Evolutionary conservation across 2,888 invertebrate species (phyloP).

Genomic region (Phyllotreta cruciferae): DNA sequence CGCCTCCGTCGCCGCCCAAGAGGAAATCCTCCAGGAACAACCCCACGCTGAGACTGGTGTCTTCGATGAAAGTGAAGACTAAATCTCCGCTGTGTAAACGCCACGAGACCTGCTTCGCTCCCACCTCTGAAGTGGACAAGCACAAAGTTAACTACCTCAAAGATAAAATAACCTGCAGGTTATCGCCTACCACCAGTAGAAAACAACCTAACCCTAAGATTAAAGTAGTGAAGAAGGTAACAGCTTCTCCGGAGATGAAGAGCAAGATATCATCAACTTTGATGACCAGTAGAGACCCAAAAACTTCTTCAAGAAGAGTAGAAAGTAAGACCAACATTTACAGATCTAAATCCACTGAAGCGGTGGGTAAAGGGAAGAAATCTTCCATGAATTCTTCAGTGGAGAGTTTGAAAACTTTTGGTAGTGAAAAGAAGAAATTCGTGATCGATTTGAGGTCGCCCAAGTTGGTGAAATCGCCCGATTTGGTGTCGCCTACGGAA

Average conservation of each 20-base stretch:
- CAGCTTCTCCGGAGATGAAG: slow-evolving; percentile 54
- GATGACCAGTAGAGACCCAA: slow-evolving; percentile 54
- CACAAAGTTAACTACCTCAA: slow-evolving; percentile 69
- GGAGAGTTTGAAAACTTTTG: slow-evolving; percentile 59
- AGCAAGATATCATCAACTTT: slow-evolving; percentile 56
- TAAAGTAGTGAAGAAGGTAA: slow-evolving; percentile 52
- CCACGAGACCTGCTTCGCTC: slow-evolving; percentile 63
- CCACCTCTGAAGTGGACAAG: slow-evolving; percentile 54
- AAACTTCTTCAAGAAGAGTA: slow-evolving; percentile 59
- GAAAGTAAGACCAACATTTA: slow-evolving; percentile 52
- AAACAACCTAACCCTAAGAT: slow-evolving; percentile 48
- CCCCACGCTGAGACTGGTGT: slow-evolving; percentile 71
- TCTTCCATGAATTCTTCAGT: slow-evolving; percentile 32
- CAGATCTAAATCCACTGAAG: slow-evolving; percentile 40
- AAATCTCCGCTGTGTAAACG: slow-evolving; percentile 55
- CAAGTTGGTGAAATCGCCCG: slow-evolving; percentile 62
- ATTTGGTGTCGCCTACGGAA: slow-evolving; percentile 67
- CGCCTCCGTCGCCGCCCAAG: slow-evolving; percentile 77
- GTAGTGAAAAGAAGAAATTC: slow-evolving; percentile 63
- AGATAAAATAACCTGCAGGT: slow-evolving; percentile 69
- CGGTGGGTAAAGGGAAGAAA: slow-evolving; percentile 34
- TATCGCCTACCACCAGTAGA: slow-evolving; percentile 56
- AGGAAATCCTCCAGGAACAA: slow-evolving; percentile 79
- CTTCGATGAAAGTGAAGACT: slow-evolving; percentile 61
- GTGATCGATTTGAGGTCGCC: slow-evolving; percentile 55